Percentiles rank a stretch among this genome's conserved stretches.
These are phyloP conservation scores for Leptura quadrifasciata DNA, from an alignment of 2,888 invertebrate genomes.

Conservation along the genomic window DNA sequence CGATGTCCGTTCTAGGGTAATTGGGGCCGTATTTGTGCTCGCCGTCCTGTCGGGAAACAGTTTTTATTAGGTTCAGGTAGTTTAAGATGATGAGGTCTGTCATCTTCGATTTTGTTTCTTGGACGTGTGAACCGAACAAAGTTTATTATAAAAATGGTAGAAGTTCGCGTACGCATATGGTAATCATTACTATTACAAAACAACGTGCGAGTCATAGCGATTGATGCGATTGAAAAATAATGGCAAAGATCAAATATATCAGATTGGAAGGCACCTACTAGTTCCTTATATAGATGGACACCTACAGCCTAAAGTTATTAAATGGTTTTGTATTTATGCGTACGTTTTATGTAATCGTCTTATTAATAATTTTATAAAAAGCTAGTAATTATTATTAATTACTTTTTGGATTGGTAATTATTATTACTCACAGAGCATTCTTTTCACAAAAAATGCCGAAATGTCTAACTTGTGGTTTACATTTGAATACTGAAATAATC, in stretches of 20 bases:
- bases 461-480: too few relatives aligned
- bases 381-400: neutral
- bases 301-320: slow-evolving; percentile 23
- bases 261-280: slow-evolving; percentile 25
- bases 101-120: neutral
- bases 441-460: too few relatives aligned
- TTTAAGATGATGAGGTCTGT: slow-evolving; percentile 62
- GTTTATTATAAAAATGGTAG: slow-evolving; percentile 7
- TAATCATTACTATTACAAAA: slow-evolving; percentile 7
- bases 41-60: slow-evolving; percentile 66
- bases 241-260: slow-evolving; percentile 8
- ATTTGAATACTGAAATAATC: too few relatives aligned
- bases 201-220: neutral
- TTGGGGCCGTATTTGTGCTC: slow-evolving; percentile 73
- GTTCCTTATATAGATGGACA: slow-evolving; percentile 24
- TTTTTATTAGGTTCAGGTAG: slow-evolving; percentile 48
- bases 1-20: slow-evolving; percentile 78
- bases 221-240: neutral
- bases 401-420: neutral
- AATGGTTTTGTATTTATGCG: neutral
- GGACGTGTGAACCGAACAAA: neutral
- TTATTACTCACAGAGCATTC: too few relatives aligned
- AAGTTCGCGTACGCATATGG: slow-evolving; percentile 6
- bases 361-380: neutral
- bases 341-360: neutral